Evolutionary conservation across 2,797 vertebrate species (phyloP).

Genomic region (Rhinogobio ventralis): DNA sequence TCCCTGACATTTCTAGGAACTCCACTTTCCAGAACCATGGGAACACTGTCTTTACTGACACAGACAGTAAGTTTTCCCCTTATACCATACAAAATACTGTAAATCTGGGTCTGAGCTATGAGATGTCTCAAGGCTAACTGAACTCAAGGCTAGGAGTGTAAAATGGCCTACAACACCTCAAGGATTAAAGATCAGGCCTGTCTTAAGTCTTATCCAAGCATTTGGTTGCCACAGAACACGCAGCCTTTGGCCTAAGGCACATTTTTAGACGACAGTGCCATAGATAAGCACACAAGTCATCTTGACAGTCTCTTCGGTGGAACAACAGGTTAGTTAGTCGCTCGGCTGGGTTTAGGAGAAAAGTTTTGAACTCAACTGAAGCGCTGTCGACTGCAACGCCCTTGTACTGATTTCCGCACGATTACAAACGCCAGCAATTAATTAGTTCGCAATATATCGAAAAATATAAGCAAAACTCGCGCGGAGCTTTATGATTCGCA

Average conservation of each 20-base stretch:
- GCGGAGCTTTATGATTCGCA: not conserved
- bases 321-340: conserved; percentile 46
- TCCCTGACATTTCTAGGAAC: not conserved
- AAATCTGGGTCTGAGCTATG: not conserved
- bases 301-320: conserved; percentile 2
- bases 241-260: conserved; percentile 22
- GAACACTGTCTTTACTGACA: not conserved
- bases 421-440: not conserved
- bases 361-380: conserved; percentile 33
- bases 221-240: conserved; percentile 9
- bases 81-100: not conserved
- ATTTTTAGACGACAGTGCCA: not conserved
- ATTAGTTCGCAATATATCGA: not conserved
- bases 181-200: conserved; percentile 45
- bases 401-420: not conserved
- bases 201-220: conserved; percentile 10
- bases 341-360: not conserved
- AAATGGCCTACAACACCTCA: conserved; percentile 22
- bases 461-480: not conserved
- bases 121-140: not conserved
- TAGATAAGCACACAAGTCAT: not conserved
- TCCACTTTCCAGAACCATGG: not conserved
- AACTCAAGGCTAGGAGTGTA: conserved; percentile 17
- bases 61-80: not conserved
- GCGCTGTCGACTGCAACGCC: conserved; percentile 18